phyloP scores from a whole-genome alignment of 2,797 vertebrate species.

The Pangasius krempfi region DNA sequence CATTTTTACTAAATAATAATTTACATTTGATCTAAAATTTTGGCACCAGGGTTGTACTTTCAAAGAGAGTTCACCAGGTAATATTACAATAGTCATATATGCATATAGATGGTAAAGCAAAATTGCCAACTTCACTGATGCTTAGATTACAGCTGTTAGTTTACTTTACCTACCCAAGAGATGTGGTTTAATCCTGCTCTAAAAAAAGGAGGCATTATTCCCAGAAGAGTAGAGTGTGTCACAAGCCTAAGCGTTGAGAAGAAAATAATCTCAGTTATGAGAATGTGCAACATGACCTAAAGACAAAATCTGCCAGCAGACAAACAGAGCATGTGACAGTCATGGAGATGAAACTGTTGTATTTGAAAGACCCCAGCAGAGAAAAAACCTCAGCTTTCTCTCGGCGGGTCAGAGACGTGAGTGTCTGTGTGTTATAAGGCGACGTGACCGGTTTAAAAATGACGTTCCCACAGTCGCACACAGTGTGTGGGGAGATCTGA shows the following conservation, averaged over 20 bases:
- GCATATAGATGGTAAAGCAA: neutral
- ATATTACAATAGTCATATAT: neutral
- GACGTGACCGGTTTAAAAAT: constrained; percentile 47
- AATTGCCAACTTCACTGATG: neutral
- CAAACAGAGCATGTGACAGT: constrained; percentile 25
- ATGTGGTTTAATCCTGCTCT: constrained; percentile 21
- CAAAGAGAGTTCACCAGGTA: neutral
- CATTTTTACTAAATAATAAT: neutral
- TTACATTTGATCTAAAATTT: neutral
- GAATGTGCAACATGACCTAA: constrained; percentile 22
- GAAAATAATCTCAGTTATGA: constrained; percentile 16
- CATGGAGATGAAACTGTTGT: constrained; percentile 34
- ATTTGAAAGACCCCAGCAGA: constrained; percentile 43
- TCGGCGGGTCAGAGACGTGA: constrained; percentile 13
- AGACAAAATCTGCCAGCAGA: constrained; percentile 24
- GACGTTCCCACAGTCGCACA: neutral
- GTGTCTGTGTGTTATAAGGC: constrained; percentile 17
- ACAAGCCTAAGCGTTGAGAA: constrained; percentile 1
- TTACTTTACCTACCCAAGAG: neutral
- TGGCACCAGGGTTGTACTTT: neutral
- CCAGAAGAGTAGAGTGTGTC: neutral
- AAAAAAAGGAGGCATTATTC: neutral
- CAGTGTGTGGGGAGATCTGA: constrained; percentile 22
- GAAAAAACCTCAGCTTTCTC: constrained; percentile 38
- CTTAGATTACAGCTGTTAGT: neutral